These are phyloP conservation scores for Parnassius orleans DNA, from an alignment of 2,888 invertebrate genomes.

Conservation along the genomic window DNA sequence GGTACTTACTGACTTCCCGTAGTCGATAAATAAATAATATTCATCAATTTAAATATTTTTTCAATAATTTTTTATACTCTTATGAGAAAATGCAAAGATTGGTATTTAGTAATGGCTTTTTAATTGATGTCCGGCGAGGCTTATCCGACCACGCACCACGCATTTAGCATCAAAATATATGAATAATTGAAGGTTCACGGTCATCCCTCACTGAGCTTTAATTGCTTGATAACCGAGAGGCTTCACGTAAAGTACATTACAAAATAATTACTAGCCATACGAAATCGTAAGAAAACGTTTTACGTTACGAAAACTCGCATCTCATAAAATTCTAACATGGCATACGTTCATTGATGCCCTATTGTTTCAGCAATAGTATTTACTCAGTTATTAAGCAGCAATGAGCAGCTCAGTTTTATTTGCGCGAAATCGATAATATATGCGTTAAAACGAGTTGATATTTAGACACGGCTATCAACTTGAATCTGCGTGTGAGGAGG, in stretches of 20 bases:
- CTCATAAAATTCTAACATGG: not conserved
- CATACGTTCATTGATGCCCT: conserved; percentile 20
- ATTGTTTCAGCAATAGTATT: conserved; percentile 39
- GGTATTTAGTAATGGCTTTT: conserved; percentile 22
- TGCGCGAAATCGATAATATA: conserved; percentile 10
- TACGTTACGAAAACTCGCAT: conserved; percentile 51
- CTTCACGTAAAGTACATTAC: conserved; percentile 51
- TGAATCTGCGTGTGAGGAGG: conserved; percentile 45
- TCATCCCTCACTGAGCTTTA: conserved; percentile 53
- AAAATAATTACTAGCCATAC: conserved; percentile 60
- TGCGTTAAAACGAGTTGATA: conserved; percentile 36
- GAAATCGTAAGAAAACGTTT: conserved; percentile 29
- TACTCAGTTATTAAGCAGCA: conserved; percentile 35
- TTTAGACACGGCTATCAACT: conserved; percentile 50
- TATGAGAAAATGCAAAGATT: not conserved
- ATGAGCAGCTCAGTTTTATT: conserved; percentile 35
- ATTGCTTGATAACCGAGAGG: conserved; percentile 58
- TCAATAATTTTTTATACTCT: no score
- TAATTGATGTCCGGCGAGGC: conserved; percentile 38
- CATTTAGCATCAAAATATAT: conserved; percentile 34
- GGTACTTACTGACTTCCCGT: no score
- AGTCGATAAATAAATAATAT: no score
- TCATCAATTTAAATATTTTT: no score
- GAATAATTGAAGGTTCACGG: conserved; percentile 64
- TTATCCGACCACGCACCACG: conserved; percentile 43